Conservation (phyloP, 2,797 vertebrate species). For the Sebastes cheni region DNA sequence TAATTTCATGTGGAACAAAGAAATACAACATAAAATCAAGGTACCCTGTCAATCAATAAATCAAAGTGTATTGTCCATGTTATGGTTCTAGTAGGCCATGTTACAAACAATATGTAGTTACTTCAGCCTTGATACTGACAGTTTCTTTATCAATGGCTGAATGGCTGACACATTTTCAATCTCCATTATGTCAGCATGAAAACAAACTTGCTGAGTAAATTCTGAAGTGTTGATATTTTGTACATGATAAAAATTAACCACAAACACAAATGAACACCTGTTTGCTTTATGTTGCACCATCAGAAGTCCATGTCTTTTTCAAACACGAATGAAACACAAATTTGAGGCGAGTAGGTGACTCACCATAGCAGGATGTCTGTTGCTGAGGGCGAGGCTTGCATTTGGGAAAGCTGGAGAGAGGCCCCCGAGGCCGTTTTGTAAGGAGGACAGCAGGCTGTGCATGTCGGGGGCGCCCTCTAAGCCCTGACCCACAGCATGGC, state of each 20-base stretch:
- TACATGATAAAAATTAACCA: not conserved
- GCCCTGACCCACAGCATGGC: conserved; percentile 92
- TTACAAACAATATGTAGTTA: not conserved
- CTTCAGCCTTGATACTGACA: not conserved
- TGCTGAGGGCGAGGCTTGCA: conserved; percentile 87
- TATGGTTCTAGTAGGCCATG: not conserved
- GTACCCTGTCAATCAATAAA: not conserved
- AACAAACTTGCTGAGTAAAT: not conserved
- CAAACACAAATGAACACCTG: not conserved
- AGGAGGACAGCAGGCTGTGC: conserved; percentile 86
- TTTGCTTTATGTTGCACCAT: not conserved
- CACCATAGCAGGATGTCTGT: conserved; percentile 90
- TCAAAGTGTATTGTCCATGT: not conserved
- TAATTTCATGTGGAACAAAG: not conserved
- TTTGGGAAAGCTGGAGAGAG: conserved; percentile 88
- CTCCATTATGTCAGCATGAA: not conserved
- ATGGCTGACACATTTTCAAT: not conserved
- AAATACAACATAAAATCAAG: not conserved
- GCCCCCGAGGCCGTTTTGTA: conserved; percentile 85
- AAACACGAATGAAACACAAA: not conserved
- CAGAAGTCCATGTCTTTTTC: not conserved
- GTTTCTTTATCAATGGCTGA: not conserved
- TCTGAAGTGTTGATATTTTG: not conserved
- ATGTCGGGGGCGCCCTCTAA: conserved; percentile 88
- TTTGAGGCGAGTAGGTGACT: conserved; percentile 57